A percentile compares a stretch with the other conserved stretches of the same genome.
Evolutionary conservation across 1,140 invertebrate species (phyloP).

Genomic region (Ostrea denselamellosa): DNA sequence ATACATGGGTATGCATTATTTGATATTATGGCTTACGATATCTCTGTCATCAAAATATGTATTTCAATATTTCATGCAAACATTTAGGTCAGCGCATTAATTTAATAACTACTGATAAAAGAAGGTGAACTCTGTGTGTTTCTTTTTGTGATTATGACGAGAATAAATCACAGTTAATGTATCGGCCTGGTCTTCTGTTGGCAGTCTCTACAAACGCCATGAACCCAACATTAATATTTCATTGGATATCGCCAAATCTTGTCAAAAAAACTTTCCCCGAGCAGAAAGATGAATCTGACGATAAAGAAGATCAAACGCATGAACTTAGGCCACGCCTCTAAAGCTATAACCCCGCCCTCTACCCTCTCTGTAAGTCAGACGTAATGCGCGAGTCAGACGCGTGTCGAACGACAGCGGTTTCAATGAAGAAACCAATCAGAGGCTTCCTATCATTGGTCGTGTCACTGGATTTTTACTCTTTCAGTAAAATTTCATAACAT

Average conservation of each 20-base stretch:
- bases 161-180: slow-evolving; percentile 25
- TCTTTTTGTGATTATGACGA: not conserved
- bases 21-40: not conserved
- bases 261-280: slow-evolving; percentile 15
- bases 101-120: slow-evolving; percentile 4
- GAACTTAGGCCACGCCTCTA: not conserved
- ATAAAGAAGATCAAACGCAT: slow-evolving; percentile 24
- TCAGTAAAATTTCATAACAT: slow-evolving; percentile 28
- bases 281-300: slow-evolving; percentile 18
- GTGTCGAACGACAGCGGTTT: slow-evolving; percentile 2
- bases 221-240: slow-evolving; percentile 30
- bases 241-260: slow-evolving; percentile 32
- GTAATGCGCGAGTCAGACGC: slow-evolving; percentile 27
- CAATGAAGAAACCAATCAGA: not conserved
- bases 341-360: not conserved
- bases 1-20: not conserved
- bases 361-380: not conserved
- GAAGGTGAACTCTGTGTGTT: not conserved
- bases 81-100: slow-evolving; percentile 29
- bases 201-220: slow-evolving; percentile 16
- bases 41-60: not conserved
- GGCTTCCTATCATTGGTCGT: not conserved
- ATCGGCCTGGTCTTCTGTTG: not conserved
- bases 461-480: not conserved
- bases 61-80: not conserved